Base-by-base conservation (phyloP, 2,888 invertebrate species). In the Himalopsyche japonica region DNA sequence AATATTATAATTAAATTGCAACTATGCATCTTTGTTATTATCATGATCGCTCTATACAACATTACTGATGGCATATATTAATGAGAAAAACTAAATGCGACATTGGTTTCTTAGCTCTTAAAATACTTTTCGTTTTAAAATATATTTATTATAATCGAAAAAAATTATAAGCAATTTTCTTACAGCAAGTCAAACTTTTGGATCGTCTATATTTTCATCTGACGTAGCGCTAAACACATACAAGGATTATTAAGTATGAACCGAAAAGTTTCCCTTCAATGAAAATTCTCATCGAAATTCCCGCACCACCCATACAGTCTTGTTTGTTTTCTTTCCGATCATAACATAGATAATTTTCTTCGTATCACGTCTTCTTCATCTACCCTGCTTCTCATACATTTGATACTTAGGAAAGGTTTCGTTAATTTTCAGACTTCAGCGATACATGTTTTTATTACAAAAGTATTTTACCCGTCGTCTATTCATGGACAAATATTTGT, bases 231-330 rank as follows among this genome's bases (percentile, higher is more conserved):
- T 79, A 77, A 81, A 70, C 83, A 83, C 82, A 82, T 83, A 81
- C 49, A 27, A 64, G 85, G 82, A 85, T 85, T 85, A 85, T 85
- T 80, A 83, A 85, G 85, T 83, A 85, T 81, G 81, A 83, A 85
- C 79, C 81, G 64, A 85, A 85, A 85, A 85, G 83, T 85, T 85
- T 85, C 70, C 79, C 34, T 70, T 47, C 24, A 20, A 57, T 48
- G 70, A 76, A 43, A 80, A 37, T 70, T 70, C 70, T 70, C 70
- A 70, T 70, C 70, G 70, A 70, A 70, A 70, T 30, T 27, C 70
- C 70, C 70, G 30, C 15, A 70, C 70, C 70, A 70, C 70, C 70
- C 27, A 70, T 70, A 70, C 70, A 70, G 70, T 15, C 70, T 70
- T 83, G 78, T 83, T 83, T 85, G 83, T 81, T 84, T 84, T 82